Base-by-base conservation (phyloP, 2,113 vertebrate genomes). In the Barbus barbus region DNA sequence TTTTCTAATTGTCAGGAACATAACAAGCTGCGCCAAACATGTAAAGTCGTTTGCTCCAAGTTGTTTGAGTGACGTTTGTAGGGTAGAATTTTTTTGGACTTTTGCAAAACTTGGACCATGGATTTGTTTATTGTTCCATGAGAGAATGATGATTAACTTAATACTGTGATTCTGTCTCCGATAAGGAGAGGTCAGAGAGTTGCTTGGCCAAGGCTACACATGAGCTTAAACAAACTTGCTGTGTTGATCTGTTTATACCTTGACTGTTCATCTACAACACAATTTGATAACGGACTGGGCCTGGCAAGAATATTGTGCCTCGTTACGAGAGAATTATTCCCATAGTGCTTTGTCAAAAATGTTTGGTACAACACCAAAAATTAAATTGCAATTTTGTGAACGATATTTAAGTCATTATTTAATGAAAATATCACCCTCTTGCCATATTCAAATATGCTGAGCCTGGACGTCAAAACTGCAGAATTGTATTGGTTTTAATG, bases 81-180 rank as follows among this genome's bases (percentile, higher is more conserved):
- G 63, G 28, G 41, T 36, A 51, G 67, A 63, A 75, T 78, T 81
- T 60, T n/a, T 73, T 48, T 24, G n/a, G 56, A n/a, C 38, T 76
- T 69, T 83, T 69, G 31, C 26, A 71, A 86, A 84, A 88, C 84
- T 75, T 81, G 77, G 72, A 85, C 78, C 33, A 51, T 20, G 77
- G 83, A 38, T 33, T 76, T 88, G 85, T 86, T 88, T 88, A 85
- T 86, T 88, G 85, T 88, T 82, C 79, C 86, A 36, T 75, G 65
- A 82, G 80, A 75, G 80, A 83, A 85, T 86, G 83, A 88, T 86
- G 80, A 88, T 86, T 86, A 88, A 86, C 79, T 86, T 31, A 75
- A 31, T 26, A 61, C 85, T 86, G 36, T 58, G 78, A 84, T 84
- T 74, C 73, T 60, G 28, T 87, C 46, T 82, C 56, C n/a, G 80